A percentile compares a stretch with the other conserved stretches of the same genome.
These are phyloP conservation scores for Sturnira hondurensis DNA, from an alignment of 2,113 vertebrate genomes.

Conservation along the genomic window DNA sequence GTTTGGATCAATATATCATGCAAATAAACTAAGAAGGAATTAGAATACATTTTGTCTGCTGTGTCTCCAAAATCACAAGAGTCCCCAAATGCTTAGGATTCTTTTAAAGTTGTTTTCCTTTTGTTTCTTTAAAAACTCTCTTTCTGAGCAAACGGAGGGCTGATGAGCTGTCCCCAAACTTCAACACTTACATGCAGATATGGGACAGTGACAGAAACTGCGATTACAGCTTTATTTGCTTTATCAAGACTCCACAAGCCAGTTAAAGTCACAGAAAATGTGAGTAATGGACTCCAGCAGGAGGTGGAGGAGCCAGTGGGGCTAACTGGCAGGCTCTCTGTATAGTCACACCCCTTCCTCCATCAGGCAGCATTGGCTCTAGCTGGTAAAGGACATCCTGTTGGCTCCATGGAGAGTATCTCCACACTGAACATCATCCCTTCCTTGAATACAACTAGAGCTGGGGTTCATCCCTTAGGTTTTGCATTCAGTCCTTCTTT, in stretches of 20 bases:
- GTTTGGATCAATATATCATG: constrained; percentile 77
- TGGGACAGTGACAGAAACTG: constrained; percentile 79
- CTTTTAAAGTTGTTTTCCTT: constrained; percentile 62
- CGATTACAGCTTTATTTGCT: constrained; percentile 83
- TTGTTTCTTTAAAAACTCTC: constrained; percentile 39
- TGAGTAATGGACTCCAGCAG: constrained; percentile 72
- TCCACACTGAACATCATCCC: neutral
- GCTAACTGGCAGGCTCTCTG: neutral
- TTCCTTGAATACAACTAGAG: neutral
- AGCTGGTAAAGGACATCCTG: neutral
- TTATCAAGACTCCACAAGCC: constrained; percentile 75
- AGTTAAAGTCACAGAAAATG: constrained; percentile 75
- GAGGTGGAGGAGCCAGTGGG: constrained; percentile 55
- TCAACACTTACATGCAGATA: constrained; percentile 79
- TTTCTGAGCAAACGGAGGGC: constrained; percentile 64
- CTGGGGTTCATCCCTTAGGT: neutral
- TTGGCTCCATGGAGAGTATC: neutral
- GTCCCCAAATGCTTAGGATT: constrained; percentile 75
- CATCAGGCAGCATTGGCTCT: neutral
- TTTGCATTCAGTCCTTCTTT: neutral
- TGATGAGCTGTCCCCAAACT: constrained; percentile 75
- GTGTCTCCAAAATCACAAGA: constrained; percentile 77
- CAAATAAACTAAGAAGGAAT: constrained; percentile 79
- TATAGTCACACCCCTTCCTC: neutral
- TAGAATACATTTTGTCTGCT: constrained; percentile 80